Evolutionary conservation across 2,113 vertebrate species (phyloP).

Genomic region (Hystrix brachyura): DNA sequence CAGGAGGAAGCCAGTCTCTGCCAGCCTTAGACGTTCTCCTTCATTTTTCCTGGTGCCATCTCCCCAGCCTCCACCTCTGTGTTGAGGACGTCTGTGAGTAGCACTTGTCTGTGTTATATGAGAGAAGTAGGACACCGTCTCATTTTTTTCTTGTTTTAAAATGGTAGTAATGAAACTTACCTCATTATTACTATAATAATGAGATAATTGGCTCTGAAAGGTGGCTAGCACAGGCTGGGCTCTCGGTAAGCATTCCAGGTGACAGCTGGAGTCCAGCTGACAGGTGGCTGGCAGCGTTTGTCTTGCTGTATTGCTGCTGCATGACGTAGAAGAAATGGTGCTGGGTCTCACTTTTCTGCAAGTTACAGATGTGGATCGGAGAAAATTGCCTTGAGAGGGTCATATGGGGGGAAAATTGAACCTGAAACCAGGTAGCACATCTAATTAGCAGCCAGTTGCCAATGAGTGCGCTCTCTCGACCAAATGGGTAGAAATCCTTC

Average conservation of each 20-base stretch:
- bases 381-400: neutral
- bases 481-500: neutral
- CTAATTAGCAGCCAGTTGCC: neutral
- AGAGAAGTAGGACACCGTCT: neutral
- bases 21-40: neutral
- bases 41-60: neutral
- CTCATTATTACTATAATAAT: neutral
- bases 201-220: neutral
- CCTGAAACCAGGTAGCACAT: neutral
- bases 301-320: neutral
- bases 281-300: neutral
- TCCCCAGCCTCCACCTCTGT: neutral
- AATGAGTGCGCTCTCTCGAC: neutral
- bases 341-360: neutral
- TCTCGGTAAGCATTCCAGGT: neutral
- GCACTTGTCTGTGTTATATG: neutral
- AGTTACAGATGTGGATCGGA: neutral
- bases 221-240: too few species aligned
- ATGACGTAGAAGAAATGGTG: neutral
- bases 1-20: neutral
- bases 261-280: too few species aligned
- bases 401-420: neutral
- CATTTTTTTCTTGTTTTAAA: constrained; percentile 2
- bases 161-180: neutral
- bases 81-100: neutral